phyloP scores from a whole-genome alignment of 2,113 vertebrate species.

The Mesembrinibis cayennensis region DNA sequence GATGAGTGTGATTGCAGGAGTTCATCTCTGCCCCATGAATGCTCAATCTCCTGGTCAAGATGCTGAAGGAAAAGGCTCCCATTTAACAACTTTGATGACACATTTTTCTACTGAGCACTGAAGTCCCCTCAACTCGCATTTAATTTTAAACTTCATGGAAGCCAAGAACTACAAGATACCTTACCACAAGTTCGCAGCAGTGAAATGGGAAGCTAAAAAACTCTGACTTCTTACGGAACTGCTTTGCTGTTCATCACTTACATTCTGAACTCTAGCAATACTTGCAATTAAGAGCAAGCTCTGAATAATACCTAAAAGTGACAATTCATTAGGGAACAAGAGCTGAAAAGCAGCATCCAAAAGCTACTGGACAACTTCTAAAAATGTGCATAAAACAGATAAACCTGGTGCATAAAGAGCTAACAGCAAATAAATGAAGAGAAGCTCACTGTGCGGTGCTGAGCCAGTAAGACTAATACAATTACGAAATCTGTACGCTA shows the following conservation, averaged over 20 bases:
- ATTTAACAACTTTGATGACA: background rate
- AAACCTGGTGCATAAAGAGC: background rate
- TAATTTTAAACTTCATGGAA: background rate
- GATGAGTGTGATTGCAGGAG: background rate
- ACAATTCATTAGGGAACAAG: background rate
- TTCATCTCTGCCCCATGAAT: background rate
- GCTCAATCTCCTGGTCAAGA: background rate
- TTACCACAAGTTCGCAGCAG: background rate
- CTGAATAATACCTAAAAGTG: background rate
- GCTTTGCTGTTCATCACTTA: background rate
- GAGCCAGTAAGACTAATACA: background rate
- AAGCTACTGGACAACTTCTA: background rate
- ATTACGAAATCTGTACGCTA: background rate
- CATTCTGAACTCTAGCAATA: background rate
- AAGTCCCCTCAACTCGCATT: background rate
- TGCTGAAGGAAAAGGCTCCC: background rate
- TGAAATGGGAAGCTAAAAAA: background rate
- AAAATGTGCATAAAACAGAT: background rate
- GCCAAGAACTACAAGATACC: background rate
- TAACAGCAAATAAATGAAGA: background rate
- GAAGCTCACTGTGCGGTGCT: background rate
- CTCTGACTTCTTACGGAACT: background rate
- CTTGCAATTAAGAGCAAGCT: background rate
- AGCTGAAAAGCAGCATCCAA: conserved; percentile 3
- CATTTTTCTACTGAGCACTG: background rate